phyloP scores from a whole-genome alignment of 2,888 invertebrate species.

The Mesoligia furuncula region DNA sequence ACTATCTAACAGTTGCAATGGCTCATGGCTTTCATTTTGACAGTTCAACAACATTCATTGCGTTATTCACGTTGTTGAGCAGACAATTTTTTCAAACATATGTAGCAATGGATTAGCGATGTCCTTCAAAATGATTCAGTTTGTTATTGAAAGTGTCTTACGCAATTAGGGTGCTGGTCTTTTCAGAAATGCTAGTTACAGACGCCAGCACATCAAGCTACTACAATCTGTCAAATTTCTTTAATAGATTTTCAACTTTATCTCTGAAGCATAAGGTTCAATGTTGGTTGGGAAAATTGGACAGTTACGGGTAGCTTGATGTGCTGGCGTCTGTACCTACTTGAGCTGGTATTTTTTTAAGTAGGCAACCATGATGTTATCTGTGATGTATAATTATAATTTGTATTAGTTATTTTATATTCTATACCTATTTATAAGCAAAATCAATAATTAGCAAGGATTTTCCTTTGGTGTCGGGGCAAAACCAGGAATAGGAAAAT shows the following conservation, averaged over 20 bases:
- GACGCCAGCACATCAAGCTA: too few relatives aligned
- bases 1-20: neutral
- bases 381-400: neutral
- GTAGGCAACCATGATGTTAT: neutral
- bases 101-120: too few relatives aligned
- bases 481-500: slow-evolving; percentile 39
- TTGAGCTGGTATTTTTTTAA: neutral
- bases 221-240: too few relatives aligned
- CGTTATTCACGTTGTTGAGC: neutral
- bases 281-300: too few relatives aligned
- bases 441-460: slow-evolving; percentile 21
- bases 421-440: neutral
- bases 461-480: slow-evolving; percentile 31
- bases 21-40: neutral
- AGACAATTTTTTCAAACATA: too few relatives aligned
- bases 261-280: too few relatives aligned
- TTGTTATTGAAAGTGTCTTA: neutral
- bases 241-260: too few relatives aligned
- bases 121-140: neutral
- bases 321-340: too few relatives aligned
- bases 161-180: neutral
- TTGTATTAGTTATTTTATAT: neutral
- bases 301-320: too few relatives aligned
- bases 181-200: neutral
- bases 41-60: neutral